Evolutionary conservation across 2,797 vertebrate genomes (phyloP).

Genomic region (Enteromius trimaculatus): DNA sequence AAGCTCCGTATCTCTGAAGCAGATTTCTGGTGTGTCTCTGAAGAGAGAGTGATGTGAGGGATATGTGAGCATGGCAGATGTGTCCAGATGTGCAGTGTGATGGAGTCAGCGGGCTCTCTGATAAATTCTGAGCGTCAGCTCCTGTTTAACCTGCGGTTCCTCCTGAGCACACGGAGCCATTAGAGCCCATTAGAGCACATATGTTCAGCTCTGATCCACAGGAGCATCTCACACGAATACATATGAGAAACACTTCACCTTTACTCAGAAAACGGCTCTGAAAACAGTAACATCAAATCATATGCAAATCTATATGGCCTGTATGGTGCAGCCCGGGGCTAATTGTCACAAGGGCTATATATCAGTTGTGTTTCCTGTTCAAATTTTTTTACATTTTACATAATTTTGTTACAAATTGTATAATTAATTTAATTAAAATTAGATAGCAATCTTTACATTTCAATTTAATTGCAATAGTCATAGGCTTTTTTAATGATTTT

Average conservation of each 20-base stretch:
- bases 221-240: background rate
- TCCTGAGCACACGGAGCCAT: slow-evolving; percentile 63
- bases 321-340: background rate
- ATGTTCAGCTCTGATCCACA: slow-evolving; percentile 54
- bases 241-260: slow-evolving; percentile 1
- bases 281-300: background rate
- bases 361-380: background rate
- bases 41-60: slow-evolving; percentile 31
- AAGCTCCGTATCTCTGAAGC: slow-evolving; percentile 63
- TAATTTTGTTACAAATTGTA: too few species aligned
- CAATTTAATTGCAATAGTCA: background rate
- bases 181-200: slow-evolving; percentile 63
- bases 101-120: slow-evolving; percentile 57
- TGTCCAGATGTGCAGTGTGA: slow-evolving; percentile 66
- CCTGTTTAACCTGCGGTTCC: slow-evolving; percentile 66
- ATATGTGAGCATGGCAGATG: slow-evolving; percentile 27
- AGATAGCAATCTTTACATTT: too few species aligned
- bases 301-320: background rate
- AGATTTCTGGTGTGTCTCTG: background rate
- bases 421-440: too few species aligned
- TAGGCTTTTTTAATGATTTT: background rate
- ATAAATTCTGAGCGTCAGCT: slow-evolving; percentile 61
- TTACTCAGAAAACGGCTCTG: background rate
- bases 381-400: background rate
- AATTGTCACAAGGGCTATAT: background rate